Conservation (phyloP, 2,113 vertebrate species). For the Leucoraja erinaceus region DNA sequence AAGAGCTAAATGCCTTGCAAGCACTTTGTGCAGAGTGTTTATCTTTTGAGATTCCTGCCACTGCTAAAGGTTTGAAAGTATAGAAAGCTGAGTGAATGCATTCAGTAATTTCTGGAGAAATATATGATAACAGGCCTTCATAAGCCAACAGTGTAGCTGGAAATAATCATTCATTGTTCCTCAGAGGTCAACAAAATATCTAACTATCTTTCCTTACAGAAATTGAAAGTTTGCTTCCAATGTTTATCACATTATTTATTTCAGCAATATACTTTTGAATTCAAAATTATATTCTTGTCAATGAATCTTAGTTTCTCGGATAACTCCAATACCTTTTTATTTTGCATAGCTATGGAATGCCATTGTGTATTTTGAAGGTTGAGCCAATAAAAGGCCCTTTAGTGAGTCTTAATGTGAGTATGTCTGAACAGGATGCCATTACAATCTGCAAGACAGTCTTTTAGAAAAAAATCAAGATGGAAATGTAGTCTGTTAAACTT, state of each 20-base stretch:
- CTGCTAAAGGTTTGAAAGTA: slow-evolving; percentile 11
- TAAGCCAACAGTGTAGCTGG: neutral
- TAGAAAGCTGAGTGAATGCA: neutral
- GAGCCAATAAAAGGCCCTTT: neutral
- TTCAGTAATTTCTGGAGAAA: neutral
- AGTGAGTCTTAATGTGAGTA: too few species aligned
- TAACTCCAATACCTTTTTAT: neutral
- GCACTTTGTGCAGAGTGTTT: neutral
- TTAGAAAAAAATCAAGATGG: too few species aligned
- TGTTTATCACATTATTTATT: neutral
- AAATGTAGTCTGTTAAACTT: too few species aligned
- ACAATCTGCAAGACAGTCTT: too few species aligned
- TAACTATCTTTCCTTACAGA: neutral
- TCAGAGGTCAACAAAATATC: neutral
- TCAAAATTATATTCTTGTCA: neutral
- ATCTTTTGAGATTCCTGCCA: neutral
- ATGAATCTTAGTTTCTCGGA: neutral
- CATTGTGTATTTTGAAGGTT: neutral
- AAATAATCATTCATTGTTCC: neutral
- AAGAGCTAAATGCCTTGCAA: neutral
- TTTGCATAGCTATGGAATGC: neutral
- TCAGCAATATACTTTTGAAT: neutral
- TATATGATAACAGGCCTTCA: neutral
- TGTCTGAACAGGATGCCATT: too few species aligned
- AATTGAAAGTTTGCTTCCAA: neutral